Evolutionary conservation across 1,140 invertebrate species (phyloP).

Genomic region (Diorhabda elongata): DNA sequence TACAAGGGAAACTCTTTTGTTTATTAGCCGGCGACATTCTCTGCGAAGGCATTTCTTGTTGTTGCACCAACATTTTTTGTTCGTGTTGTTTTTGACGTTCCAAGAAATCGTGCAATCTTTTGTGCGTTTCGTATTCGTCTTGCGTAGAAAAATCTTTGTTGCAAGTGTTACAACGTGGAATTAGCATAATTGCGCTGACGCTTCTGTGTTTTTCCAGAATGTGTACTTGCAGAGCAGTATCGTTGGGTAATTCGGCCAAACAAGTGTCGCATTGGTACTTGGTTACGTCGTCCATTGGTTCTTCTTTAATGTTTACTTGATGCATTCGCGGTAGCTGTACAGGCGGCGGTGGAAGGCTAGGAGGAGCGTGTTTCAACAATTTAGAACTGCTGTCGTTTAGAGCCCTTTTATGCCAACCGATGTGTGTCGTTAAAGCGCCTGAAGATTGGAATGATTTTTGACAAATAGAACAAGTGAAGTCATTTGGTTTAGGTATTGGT

Average conservation of each 20-base stretch:
- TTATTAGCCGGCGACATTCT: not conserved
- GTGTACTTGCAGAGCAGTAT: conserved; percentile 41
- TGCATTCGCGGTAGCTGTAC: not conserved
- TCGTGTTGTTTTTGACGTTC: conserved; percentile 32
- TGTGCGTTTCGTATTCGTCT: conserved; percentile 39
- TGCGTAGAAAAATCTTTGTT: conserved; percentile 38
- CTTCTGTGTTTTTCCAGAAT: conserved; percentile 40
- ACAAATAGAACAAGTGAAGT: conserved; percentile 33
- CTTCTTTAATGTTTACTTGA: conserved; percentile 18
- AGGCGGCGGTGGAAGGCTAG: no score
- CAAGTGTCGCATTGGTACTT: conserved; percentile 35
- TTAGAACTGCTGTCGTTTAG: conserved; percentile 17
- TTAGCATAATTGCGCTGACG: conserved; percentile 34
- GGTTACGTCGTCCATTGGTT: conserved; percentile 15
- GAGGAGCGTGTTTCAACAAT: conserved; percentile 18
- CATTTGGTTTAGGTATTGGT: conserved; percentile 8
- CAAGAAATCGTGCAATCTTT: conserved; percentile 36
- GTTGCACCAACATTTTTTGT: conserved; percentile 11
- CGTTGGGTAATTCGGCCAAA: conserved; percentile 32
- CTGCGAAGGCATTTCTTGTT: not conserved
- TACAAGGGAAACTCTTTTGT: conserved; percentile 30
- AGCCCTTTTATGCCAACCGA: conserved; percentile 41
- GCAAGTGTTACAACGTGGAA: conserved; percentile 36
- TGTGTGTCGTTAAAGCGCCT: conserved; percentile 36
- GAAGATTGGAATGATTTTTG: conserved; percentile 33